These are phyloP conservation scores for Tenthredo mesomela DNA, from an alignment of 2,888 invertebrate genomes.

Conservation along the genomic window DNA sequence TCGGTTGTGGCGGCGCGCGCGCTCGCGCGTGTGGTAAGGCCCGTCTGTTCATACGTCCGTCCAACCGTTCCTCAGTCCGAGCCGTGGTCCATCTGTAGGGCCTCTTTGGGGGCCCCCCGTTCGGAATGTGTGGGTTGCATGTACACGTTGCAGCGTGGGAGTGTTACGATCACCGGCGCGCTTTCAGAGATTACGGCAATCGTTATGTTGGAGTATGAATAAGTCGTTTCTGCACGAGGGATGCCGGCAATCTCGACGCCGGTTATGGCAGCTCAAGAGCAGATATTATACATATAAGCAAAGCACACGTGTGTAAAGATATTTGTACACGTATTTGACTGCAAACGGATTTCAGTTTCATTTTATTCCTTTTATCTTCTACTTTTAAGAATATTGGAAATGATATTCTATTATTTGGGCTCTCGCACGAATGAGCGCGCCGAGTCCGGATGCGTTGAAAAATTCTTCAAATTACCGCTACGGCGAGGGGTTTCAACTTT, in stretches of 20 bases:
- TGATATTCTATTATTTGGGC: constrained; percentile 25
- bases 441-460: constrained; percentile 27
- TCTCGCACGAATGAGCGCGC: constrained; percentile 1
- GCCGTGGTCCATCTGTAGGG: constrained; percentile 23
- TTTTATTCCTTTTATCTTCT: neutral
- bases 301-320: neutral
- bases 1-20: constrained; percentile 38
- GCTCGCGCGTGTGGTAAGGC: constrained; percentile 49
- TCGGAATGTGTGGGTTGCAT: constrained; percentile 49
- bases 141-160: constrained; percentile 50
- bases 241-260: constrained; percentile 11
- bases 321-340: neutral
- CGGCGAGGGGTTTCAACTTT: constrained; percentile 27
- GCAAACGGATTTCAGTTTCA: neutral
- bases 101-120: constrained; percentile 41
- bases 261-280: constrained; percentile 35
- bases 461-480: constrained; percentile 20
- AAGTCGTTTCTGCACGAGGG: constrained; percentile 48
- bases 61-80: constrained; percentile 13
- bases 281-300: constrained; percentile 3
- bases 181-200: constrained; percentile 50
- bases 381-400: neutral
- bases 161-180: constrained; percentile 47
- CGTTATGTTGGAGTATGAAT: constrained; percentile 49
- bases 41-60: constrained; percentile 31